phyloP scores from a whole-genome alignment of 2,888 invertebrate species.

The Agrypnus murinus region DNA sequence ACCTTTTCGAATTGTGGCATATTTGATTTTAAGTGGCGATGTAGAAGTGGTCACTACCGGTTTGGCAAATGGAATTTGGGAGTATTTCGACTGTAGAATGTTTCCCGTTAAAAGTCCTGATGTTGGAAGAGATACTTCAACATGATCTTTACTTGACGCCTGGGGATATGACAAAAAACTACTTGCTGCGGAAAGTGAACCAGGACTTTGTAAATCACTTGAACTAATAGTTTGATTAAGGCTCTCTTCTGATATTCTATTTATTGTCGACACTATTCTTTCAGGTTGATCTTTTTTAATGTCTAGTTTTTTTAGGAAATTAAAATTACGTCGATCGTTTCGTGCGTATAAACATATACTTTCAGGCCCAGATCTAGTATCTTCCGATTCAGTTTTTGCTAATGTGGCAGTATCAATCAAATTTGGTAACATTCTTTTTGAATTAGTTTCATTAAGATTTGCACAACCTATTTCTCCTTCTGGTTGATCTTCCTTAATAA shows the following conservation, averaged over 20 bases:
- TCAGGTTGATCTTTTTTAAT: neutral
- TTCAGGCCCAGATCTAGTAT: neutral
- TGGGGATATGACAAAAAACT: slow-evolving; percentile 4
- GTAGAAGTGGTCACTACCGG: neutral
- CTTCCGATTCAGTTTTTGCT: no score
- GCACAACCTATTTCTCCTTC: neutral
- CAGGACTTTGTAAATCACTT: neutral
- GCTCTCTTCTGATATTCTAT: neutral
- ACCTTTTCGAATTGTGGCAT: neutral
- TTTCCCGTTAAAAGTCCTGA: no score
- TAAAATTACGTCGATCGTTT: neutral
- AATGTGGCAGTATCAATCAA: no score
- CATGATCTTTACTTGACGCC: neutral
- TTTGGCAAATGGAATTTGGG: neutral
- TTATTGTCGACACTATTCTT: neutral
- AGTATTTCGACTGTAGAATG: neutral
- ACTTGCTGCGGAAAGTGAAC: neutral
- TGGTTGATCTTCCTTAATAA: neutral
- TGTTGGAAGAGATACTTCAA: no score
- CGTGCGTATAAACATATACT: neutral
- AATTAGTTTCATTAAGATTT: neutral
- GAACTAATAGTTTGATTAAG: neutral
- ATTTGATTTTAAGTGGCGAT: neutral
- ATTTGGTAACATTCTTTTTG: neutral
- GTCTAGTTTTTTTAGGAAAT: neutral